Percentiles rank a stretch among this genome's conserved stretches.
phyloP scores from a whole-genome alignment of 2,113 vertebrate species.

The Campylomormyrus numenius region DNA sequence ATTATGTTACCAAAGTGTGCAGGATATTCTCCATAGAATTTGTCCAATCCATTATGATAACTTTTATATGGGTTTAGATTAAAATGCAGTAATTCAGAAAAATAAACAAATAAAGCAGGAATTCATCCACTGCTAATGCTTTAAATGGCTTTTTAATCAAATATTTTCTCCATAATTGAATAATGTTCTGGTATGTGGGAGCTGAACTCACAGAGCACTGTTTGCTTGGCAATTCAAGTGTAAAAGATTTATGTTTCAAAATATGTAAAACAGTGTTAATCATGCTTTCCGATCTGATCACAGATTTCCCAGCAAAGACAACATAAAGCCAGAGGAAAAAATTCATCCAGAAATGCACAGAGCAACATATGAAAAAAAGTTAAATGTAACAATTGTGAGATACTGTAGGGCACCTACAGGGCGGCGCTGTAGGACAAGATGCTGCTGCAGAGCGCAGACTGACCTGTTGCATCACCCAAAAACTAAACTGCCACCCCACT shows the following conservation, averaged over 20 bases:
- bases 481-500: background rate
- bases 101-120: background rate
- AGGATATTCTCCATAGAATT: background rate
- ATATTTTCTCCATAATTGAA: background rate
- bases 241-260: background rate
- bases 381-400: background rate
- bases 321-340: background rate
- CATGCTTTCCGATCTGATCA: background rate
- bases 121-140: background rate
- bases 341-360: background rate
- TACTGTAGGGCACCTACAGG: background rate
- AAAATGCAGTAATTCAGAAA: background rate
- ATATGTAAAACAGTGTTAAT: background rate
- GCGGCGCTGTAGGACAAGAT: background rate
- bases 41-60: background rate
- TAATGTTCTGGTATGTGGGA: constrained; percentile 2
- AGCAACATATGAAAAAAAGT: background rate
- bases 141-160: constrained; percentile 19
- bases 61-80: background rate
- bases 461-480: background rate
- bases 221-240: constrained; percentile 1
- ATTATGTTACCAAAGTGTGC: background rate
- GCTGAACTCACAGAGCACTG: background rate
- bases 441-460: background rate
- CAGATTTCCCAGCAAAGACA: background rate